Evolutionary conservation across 1,140 invertebrate genomes (phyloP), one percentile per base, ranked within the genome.

Genomic region (Caenorhabditis tropicalis): DNA sequence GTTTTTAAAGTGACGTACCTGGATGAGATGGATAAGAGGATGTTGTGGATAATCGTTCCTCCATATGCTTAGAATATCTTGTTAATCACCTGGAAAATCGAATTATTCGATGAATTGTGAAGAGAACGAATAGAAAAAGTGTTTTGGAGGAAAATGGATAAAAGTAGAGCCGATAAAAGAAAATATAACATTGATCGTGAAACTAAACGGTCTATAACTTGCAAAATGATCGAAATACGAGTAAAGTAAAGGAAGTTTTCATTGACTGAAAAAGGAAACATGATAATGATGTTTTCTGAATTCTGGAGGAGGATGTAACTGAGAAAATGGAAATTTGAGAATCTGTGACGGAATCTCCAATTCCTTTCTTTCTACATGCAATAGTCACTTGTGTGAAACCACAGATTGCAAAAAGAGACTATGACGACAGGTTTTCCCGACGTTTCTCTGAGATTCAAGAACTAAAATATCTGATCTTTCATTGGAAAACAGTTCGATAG

Each of bases 281-380:
- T 27, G n/a, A 74, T 24, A 21, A 43, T 24, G 5, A n/a, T 19
- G 33, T 27, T 24, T 43, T 65, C 24, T 24, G 36, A 43, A 10
- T 24, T 27, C 31, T 9, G n/a, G 6, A 6, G 19, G n/a, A 21
- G 12, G 33, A n/a, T n/a, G 65, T 9, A 74, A 74, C 29, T 5
- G n/a, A 74, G 65, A 31, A 74, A 43, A 74, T 36, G 33, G 65
- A 74, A 74, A 74, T 74, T 74, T 24, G 65, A 74, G 65, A 74
- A 43, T 74, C 36, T 24, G 12, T 46, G 33, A 24, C n/a, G 36
- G n/a, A 74, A 21, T 74, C 65, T 74, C 36, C n/a, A 21, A 74
- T 43, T 74, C 65, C 65, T 12, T 21, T 43, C 43, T 65, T 21
- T 65, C 53, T 56, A 10, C 65, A 31, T 74, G n/a, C 33, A 43